These are phyloP conservation scores for Halichoeres trimaculatus DNA, from an alignment of 2,113 vertebrate species.

Conservation along the genomic window DNA sequence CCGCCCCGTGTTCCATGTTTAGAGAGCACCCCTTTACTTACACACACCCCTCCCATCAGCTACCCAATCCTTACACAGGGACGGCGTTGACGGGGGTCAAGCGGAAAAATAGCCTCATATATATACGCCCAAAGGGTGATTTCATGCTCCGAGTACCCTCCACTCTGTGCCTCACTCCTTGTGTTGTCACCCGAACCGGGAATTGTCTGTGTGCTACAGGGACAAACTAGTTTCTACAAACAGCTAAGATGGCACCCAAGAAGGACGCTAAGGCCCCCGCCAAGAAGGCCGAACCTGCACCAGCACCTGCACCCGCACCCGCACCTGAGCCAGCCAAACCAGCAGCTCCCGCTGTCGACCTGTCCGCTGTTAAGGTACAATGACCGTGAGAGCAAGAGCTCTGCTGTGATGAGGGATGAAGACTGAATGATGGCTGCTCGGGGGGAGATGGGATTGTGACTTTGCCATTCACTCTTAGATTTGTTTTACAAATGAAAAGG, in stretches of 20 bases:
- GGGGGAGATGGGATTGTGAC: conserved; percentile 13
- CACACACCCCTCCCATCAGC: conserved; percentile 62
- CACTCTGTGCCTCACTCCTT: conserved; percentile 77
- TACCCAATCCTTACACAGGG: conserved; percentile 75
- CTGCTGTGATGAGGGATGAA: conserved; percentile 12
- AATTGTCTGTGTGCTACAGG: conserved; percentile 69
- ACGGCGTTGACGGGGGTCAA: conserved; percentile 58
- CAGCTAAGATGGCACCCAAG: conserved; percentile 84
- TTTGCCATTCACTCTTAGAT: background rate
- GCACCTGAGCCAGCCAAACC: conserved; percentile 40
- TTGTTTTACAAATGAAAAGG: conserved; percentile 9
- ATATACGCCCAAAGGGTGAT: conserved; percentile 78
- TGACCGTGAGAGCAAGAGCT: conserved; percentile 5
- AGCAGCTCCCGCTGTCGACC: conserved; percentile 66
- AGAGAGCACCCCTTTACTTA: conserved; percentile 52
- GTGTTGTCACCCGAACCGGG: conserved; percentile 71
- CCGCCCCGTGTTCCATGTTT: conserved; percentile 75
- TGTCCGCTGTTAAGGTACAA: conserved; percentile 83
- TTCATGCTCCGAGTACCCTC: conserved; percentile 79
- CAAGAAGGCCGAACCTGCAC: conserved; percentile 81
- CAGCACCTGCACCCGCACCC: conserved; percentile 41
- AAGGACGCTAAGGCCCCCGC: conserved; percentile 83
- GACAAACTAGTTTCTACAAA: conserved; percentile 50
- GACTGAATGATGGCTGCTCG: background rate
- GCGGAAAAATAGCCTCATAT: conserved; percentile 81